Evolutionary conservation across 2,113 vertebrate genomes (phyloP), one percentile per base, ranked within the genome.

Genomic region (Lycaon pictus): DNA sequence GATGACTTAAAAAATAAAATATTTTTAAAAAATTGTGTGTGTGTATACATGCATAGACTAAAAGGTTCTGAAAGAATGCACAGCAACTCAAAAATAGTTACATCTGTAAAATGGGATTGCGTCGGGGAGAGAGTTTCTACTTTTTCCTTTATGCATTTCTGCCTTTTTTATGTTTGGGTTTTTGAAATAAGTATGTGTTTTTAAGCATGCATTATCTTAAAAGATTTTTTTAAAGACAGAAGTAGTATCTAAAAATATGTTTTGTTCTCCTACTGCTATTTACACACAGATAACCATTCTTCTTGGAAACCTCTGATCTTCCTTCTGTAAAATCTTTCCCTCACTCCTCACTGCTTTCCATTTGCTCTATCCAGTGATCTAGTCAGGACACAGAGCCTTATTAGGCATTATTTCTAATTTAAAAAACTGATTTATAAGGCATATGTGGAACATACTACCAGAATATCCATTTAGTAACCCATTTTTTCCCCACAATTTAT

Each of bases 381-480:
- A 32, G 12, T 71, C 16, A 88, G n/a, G 23, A 85, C 29, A 77
- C 51, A 81, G 0, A 80, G 11, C 11, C 62, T 79, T 92, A 62
- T 79, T 84, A 87, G 43, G 7, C n/a, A 35, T 84, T 67, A 91
- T 69, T 96, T 93, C 17, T 91, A 97, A 63, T 51, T 65, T 69
- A 62, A 77, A 87, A 89, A 63, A 11, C 60, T 95, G 80, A 81
- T 32, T 97, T 94, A 27, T 88, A 90, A 96, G 71, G 19, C 29
- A 85, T 79, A 89, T 83, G 62, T 88, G 29, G 65, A 83, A 90
- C 84, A 55, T 90, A 80, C 58, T 92, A 77, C 83, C 17, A 91
- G 37, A 90, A 69, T 25, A 95, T 51, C 43, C 32, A 67, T 79
- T 85, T 6, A 72, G 16, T 87, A 77, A 22, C 53, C 55, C 15